Evolutionary conservation across 2,113 vertebrate genomes (phyloP).

Genomic region (Dasyornis broadbenti): DNA sequence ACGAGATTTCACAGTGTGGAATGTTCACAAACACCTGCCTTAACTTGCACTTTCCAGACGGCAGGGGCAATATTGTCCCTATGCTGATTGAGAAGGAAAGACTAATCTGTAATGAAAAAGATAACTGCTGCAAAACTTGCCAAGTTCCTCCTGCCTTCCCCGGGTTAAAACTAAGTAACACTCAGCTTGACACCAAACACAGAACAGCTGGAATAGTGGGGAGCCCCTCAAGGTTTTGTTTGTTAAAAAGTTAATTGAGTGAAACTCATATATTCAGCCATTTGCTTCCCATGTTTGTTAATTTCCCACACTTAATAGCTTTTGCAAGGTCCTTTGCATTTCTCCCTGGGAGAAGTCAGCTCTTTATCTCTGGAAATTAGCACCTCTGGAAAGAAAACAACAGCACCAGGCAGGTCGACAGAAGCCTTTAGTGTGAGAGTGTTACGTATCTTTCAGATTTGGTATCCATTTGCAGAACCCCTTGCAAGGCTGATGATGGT

Average conservation of each 20-base stretch:
- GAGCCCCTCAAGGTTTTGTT: neutral
- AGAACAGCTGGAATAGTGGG: neutral
- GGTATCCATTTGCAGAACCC: neutral
- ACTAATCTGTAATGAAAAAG: neutral
- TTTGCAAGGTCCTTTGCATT: slow-evolving; percentile 35
- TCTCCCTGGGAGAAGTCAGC: neutral
- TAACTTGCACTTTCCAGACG: rapidly evolving
- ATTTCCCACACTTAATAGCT: slow-evolving; percentile 30
- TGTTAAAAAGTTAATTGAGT: slow-evolving; percentile 33
- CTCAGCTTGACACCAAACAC: slow-evolving; percentile 9
- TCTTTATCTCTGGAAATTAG: slow-evolving; percentile 41
- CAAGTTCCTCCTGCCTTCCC: neutral
- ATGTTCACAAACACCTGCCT: no score
- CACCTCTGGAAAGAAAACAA: slow-evolving; percentile 30
- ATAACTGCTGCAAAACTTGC: neutral
- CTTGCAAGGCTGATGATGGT: neutral
- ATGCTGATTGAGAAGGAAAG: neutral
- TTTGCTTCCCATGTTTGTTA: slow-evolving; percentile 14
- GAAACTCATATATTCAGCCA: slow-evolving; percentile 7
- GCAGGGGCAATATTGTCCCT: neutral
- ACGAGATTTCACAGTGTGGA: neutral
- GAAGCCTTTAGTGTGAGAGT: neutral
- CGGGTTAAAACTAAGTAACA: neutral
- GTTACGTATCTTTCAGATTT: neutral
- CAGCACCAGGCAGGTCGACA: neutral